Evolutionary conservation across 2,113 vertebrate genomes (phyloP).

Genomic region (Epinephelus fuscoguttatus): DNA sequence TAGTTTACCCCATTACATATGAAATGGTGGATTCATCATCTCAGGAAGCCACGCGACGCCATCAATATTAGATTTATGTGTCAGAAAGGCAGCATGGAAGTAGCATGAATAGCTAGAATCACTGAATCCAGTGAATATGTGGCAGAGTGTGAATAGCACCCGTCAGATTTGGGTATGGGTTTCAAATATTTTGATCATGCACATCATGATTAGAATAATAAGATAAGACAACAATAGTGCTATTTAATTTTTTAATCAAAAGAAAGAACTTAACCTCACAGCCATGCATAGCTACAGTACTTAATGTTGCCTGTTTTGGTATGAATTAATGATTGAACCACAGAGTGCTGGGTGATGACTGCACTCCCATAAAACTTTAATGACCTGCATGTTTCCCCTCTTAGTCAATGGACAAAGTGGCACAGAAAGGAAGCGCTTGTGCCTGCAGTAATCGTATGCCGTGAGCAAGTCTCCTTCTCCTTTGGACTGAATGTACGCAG

Average conservation of each 20-base stretch:
- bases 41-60: conserved; percentile 28
- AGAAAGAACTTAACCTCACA: conserved; percentile 5
- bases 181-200: conserved; percentile 19
- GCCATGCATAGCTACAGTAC: conserved; percentile 14
- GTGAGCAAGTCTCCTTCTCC: conserved; percentile 32
- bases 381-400: conserved; percentile 69
- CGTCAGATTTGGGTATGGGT: not conserved
- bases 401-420: conserved; percentile 66
- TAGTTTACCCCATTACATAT: conserved; percentile 28
- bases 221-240: not conserved
- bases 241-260: not conserved
- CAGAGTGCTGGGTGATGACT: conserved; percentile 67
- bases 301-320: conserved; percentile 54
- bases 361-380: conserved; percentile 74
- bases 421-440: conserved; percentile 61
- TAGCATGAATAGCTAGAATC: conserved; percentile 21
- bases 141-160: not conserved
- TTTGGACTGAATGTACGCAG: conserved; percentile 16
- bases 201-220: not conserved
- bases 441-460: conserved; percentile 45
- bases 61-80: conserved; percentile 51
- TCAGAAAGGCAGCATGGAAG: conserved; percentile 26
- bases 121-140: conserved; percentile 1
- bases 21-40: conserved; percentile 39
- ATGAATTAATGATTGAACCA: conserved; percentile 76